A percentile compares a stretch with the other conserved stretches of the same genome.
Evolutionary conservation across 2,797 vertebrate species (phyloP).

Genomic region (Cirrhinus mrigala): DNA sequence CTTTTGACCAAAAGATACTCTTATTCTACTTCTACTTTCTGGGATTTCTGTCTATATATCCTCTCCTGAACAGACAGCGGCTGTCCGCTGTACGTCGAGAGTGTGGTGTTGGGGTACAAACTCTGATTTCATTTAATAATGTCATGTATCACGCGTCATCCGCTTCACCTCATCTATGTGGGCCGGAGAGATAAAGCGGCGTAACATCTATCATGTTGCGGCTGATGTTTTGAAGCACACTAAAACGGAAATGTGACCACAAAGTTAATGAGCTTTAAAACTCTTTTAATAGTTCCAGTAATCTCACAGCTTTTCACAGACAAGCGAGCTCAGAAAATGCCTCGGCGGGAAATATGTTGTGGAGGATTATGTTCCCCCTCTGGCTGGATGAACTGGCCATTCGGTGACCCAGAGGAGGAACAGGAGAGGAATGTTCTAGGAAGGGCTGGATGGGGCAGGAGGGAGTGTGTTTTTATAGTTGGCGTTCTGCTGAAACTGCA

Average conservation of each 20-base stretch:
- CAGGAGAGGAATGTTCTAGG: conserved; percentile 30
- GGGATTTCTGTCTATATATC: neutral
- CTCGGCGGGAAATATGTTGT: conserved; percentile 45
- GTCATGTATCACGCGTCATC: conserved; percentile 30
- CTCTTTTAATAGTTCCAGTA: conserved; percentile 64
- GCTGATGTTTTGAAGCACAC: conserved; percentile 57
- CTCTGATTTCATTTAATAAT: conserved; percentile 54
- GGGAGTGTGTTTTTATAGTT: conserved; percentile 48
- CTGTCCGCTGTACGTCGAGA: neutral
- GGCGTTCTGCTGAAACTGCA: conserved; percentile 20
- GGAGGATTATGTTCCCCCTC: conserved; percentile 52
- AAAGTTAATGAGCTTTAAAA: conserved; percentile 66
- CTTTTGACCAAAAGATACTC: neutral
- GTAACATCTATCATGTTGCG: conserved; percentile 58
- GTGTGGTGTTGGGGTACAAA: neutral
- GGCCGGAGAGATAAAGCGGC: conserved; percentile 54
- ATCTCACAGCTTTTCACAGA: conserved; percentile 63
- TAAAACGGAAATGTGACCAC: conserved; percentile 63
- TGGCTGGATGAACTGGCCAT: conserved; percentile 50
- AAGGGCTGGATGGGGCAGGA: conserved; percentile 23
- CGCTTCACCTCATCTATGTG: conserved; percentile 52
- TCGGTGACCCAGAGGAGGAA: conserved; percentile 49
- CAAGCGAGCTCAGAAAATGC: conserved; percentile 61
- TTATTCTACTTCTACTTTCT: no score
- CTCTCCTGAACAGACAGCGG: conserved; percentile 7